Percentiles rank a stretch among this genome's conserved stretches.
phyloP scores from a whole-genome alignment of 2,113 vertebrate genomes.

The Brienomyrus longianalis region DNA sequence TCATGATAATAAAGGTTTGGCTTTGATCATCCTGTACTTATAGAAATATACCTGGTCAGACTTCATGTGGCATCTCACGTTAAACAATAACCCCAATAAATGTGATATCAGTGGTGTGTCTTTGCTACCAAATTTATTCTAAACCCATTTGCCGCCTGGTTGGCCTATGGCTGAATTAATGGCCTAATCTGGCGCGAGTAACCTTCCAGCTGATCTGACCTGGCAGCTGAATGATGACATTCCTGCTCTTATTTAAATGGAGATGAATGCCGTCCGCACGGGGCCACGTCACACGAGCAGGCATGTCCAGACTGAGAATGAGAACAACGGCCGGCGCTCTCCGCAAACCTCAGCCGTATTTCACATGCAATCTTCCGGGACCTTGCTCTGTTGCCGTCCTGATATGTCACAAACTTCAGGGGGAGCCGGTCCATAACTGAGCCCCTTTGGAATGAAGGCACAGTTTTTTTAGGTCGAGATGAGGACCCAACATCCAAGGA shows the following conservation, averaged over 20 bases:
- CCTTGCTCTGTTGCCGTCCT: background rate
- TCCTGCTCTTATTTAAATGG: constrained; percentile 13
- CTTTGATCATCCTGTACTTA: background rate
- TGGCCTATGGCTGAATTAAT: background rate
- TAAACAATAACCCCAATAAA: background rate
- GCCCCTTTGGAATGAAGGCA: background rate
- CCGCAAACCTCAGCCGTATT: background rate
- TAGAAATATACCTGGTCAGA: background rate
- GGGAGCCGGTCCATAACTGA: too few species aligned
- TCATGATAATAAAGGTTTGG: background rate
- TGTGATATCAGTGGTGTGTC: background rate
- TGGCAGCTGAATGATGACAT: constrained; percentile 7
- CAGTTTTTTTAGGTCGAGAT: background rate
- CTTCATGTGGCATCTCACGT: background rate
- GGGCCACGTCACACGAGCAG: background rate
- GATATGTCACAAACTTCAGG: background rate
- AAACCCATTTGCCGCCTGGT: background rate
- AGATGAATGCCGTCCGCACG: background rate
- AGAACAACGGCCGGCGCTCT: background rate
- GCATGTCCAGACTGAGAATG: background rate
- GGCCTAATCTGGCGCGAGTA: background rate
- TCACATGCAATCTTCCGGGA: background rate
- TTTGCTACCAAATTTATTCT: background rate
- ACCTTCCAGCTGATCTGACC: constrained; percentile 10
- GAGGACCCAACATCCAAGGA: background rate